These are phyloP conservation scores for Oreochromis niloticus DNA, from an alignment of 2,113 vertebrate species.

Conservation along the genomic window DNA sequence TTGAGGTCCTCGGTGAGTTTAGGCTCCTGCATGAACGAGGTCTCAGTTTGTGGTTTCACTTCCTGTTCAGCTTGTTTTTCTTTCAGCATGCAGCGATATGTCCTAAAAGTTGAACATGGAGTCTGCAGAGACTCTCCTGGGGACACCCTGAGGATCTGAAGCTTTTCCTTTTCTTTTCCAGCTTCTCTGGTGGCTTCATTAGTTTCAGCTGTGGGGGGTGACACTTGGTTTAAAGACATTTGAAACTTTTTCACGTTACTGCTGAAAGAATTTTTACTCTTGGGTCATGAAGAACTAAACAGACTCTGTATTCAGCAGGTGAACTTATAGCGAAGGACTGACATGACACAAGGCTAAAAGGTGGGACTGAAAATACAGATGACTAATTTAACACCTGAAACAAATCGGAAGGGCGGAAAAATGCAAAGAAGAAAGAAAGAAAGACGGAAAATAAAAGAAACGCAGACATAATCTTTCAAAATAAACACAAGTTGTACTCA, in stretches of 20 bases:
- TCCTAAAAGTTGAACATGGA: not conserved
- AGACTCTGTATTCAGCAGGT: not conserved
- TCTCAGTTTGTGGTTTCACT: not conserved
- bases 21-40: not conserved
- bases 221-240: not conserved
- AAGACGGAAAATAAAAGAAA: not conserved
- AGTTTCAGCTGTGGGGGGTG: not conserved
- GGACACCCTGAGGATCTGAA: not conserved
- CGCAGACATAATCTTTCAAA: not conserved
- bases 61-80: not conserved
- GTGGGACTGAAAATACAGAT: not conserved
- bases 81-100: not conserved
- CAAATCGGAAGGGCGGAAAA: not conserved
- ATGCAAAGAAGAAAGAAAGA: not conserved
- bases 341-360: not conserved
- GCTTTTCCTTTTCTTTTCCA: not conserved
- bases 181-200: not conserved
- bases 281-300: fast-evolving
- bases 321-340: not conserved
- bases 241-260: not conserved
- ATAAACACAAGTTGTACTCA: not conserved
- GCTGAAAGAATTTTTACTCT: not conserved
- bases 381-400: not conserved
- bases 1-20: not conserved
- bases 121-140: not conserved